Evolutionary conservation across 2,888 invertebrate species (phyloP).

Genomic region (Lycophotia porphyrea): DNA sequence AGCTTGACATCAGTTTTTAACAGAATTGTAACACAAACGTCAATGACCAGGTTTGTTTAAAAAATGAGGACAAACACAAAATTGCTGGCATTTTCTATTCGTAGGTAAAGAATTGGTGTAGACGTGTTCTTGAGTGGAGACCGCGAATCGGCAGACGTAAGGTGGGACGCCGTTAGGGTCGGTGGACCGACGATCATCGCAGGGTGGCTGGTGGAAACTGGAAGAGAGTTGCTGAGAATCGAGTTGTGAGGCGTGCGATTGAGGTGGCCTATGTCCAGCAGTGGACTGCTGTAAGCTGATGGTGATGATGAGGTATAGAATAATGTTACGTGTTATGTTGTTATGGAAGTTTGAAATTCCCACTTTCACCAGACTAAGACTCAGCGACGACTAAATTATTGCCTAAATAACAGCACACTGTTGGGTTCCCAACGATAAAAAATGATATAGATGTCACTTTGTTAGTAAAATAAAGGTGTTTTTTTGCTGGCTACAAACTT

Average conservation of each 20-base stretch:
- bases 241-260: too few species aligned
- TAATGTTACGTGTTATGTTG: too few species aligned
- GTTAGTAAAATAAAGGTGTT: not conserved
- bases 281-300: too few species aligned
- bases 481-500: not conserved
- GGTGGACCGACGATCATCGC: too few species aligned
- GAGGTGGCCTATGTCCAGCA: too few species aligned
- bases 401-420: not conserved
- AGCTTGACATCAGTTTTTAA: constrained; percentile 4
- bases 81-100: not conserved
- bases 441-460: not conserved
- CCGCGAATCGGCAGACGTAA: too few species aligned
- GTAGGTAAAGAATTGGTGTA: too few species aligned
- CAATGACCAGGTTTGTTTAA: not conserved
- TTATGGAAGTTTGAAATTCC: not conserved
- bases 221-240: too few species aligned
- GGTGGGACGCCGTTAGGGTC: too few species aligned
- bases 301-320: too few species aligned
- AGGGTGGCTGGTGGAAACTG: too few species aligned
- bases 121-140: too few species aligned
- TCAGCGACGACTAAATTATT: not conserved
- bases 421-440: not conserved
- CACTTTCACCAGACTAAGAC: not conserved
- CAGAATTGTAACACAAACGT: not conserved
- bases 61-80: not conserved